Conservation (phyloP, 2,888 invertebrate genomes). For the Eledone cirrhosa region DNA sequence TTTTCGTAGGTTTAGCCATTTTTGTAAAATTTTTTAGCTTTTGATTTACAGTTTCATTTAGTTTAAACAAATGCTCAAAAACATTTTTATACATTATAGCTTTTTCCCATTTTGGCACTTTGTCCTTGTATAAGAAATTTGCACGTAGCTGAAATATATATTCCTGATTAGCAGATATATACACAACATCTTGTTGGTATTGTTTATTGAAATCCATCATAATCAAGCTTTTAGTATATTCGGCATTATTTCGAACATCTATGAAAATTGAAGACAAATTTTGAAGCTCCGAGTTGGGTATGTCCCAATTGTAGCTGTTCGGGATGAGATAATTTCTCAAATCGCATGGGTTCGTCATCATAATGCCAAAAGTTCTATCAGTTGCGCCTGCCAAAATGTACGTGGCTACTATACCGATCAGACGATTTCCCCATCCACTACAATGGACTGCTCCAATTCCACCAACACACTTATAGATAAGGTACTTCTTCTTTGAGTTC, state of each 20-base stretch:
- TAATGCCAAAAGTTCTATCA: conserved; percentile 35
- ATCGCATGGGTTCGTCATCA: conserved; percentile 36
- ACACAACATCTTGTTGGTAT: conserved; percentile 4
- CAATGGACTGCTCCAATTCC: conserved; percentile 22
- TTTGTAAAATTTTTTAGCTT: too few species aligned
- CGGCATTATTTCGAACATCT: not conserved
- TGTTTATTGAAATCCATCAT: not conserved
- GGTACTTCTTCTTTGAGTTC: not conserved
- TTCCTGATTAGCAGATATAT: not conserved
- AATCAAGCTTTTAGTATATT: not conserved
- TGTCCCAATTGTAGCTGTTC: conserved; percentile 27
- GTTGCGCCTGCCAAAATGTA: conserved; percentile 35
- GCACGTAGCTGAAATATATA: not conserved
- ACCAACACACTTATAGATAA: conserved; percentile 18
- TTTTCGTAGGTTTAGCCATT: too few species aligned
- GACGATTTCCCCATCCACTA: conserved; percentile 39
- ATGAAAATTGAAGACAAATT: not conserved
- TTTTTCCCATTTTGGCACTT: not conserved
- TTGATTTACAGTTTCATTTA: too few species aligned
- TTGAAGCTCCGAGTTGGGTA: conserved; percentile 7
- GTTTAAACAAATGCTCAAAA: too few species aligned
- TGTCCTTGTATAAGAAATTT: not conserved
- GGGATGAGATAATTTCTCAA: conserved; percentile 30
- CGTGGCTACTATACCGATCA: conserved; percentile 37
- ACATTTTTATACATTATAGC: too few species aligned